Evolutionary conservation across 2,888 invertebrate species (phyloP), one percentile per base, ranked within the genome.

Genomic region (Agrotis ipsilon): DNA sequence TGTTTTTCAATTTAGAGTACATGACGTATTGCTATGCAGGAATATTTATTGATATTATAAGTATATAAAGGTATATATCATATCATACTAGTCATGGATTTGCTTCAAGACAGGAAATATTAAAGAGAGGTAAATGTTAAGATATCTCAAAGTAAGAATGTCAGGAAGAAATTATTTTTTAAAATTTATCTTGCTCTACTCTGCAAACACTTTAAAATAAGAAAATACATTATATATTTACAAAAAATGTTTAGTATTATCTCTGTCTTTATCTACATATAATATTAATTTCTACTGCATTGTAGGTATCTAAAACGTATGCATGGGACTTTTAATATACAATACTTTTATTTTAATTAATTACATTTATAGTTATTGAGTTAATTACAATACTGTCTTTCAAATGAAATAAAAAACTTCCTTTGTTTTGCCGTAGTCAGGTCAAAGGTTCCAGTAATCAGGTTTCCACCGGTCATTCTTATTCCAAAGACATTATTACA

Each of bases 1-100:
- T 48, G n/a, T 58, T 21, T 67, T 59, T 68, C 54, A 59, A 54
- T 59, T 21, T 21, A 32, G n/a, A 75, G 16, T 67, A 45, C n/a
- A 43, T 43, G 48, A 65, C 24, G 27, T 19, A 21, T n/a, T 0
- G 11, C 52, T 48, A 48, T 48, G 27, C 39, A 64, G 39, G 21
- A 52, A 74, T 58, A 21, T 54, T 39, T 58, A 46, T n/a, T 43
- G 14, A 58, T 4, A 39, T 5, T 3, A 27, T 27, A 27, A 5
- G 2, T 39, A 39, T 11, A 32, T 32, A 27, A 27, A 27, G 0
- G 5, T 27, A 27, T 27, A 27, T 27, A 5, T 27, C 27, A 27
- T 27, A 27, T 5, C 5, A 27, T 5, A 27, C 27, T 27, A 14
- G 16, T 9, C 9, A n/a, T 39, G 51, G 18, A 57, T 21, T 46